These are phyloP conservation scores for Salvator merianae DNA, from an alignment of 2,113 vertebrate species.

Conservation along the genomic window DNA sequence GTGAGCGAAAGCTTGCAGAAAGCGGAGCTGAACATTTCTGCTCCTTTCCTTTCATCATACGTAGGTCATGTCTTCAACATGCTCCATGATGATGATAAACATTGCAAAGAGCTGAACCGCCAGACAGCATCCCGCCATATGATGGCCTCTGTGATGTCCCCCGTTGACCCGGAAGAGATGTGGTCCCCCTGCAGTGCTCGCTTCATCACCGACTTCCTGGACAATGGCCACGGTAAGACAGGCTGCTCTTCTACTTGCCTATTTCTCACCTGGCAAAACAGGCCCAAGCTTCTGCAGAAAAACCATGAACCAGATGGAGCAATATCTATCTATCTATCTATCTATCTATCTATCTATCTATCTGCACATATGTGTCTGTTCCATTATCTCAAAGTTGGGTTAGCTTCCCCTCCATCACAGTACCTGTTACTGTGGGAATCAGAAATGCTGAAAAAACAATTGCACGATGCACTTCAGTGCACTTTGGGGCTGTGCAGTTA, in stretches of 20 bases:
- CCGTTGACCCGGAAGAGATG: constrained; percentile 69
- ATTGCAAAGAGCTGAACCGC: constrained; percentile 58
- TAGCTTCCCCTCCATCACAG: too few species aligned
- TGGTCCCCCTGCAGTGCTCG: constrained; percentile 78
- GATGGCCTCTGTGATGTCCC: constrained; percentile 76
- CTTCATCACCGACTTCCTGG: constrained; percentile 77
- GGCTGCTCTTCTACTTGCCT: not conserved
- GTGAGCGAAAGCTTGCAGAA: too few species aligned
- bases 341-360: too few species aligned
- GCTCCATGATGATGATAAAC: constrained; percentile 75
- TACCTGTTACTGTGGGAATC: too few species aligned
- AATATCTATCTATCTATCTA: too few species aligned
- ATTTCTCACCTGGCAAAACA: too few species aligned
- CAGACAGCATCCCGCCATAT: constrained; percentile 41
- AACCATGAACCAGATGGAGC: too few species aligned
- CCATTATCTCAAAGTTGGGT: too few species aligned
- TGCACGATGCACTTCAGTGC: not conserved
- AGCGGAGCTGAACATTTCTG: too few species aligned
- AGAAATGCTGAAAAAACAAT: not conserved
- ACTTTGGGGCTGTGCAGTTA: not conserved
- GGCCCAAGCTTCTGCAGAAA: not conserved
- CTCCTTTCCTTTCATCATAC: accelerated
- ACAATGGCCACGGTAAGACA: constrained; percentile 71
- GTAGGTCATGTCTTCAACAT: constrained; percentile 77
- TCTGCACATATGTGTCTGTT: too few species aligned